Evolutionary conservation across 2,888 invertebrate species (phyloP).

Genomic region (Neelides folsomi): DNA sequence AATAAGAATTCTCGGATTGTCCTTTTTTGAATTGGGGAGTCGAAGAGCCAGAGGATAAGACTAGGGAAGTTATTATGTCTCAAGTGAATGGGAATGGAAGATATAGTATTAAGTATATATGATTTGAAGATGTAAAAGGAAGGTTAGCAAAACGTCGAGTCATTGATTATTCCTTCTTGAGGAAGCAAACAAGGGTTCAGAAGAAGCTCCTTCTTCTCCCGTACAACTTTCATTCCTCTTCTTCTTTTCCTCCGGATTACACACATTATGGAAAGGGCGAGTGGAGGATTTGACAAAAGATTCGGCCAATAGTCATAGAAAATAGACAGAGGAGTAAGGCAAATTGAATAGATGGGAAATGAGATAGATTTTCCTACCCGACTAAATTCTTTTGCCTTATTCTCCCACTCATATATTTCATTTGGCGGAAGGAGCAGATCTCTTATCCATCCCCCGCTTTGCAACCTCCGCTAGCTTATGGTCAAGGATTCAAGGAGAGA

Average conservation of each 20-base stretch:
- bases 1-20: too few relatives aligned
- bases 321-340: slow-evolving; percentile 2
- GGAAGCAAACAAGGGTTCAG: slow-evolving; percentile 7
- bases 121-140: too few relatives aligned
- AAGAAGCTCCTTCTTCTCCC: slow-evolving; percentile 1
- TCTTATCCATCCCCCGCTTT: not conserved
- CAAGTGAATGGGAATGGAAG: too few relatives aligned
- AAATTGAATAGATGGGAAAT: slow-evolving; percentile 6
- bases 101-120: too few relatives aligned
- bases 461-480: not conserved
- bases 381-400: slow-evolving; percentile 12
- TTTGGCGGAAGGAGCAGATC: slow-evolving; percentile 10
- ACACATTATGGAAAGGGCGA: too few relatives aligned
- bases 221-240: not conserved
- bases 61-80: too few relatives aligned
- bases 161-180: slow-evolving; percentile 12
- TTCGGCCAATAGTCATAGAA: slow-evolving; percentile 4
- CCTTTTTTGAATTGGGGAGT: too few relatives aligned
- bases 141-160: slow-evolving; percentile 10
- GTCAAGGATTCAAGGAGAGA: slow-evolving; percentile 5
- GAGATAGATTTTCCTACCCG: slow-evolving; percentile 4
- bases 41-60: too few relatives aligned
- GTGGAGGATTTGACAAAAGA: slow-evolving; percentile 9
- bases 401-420: slow-evolving; percentile 12
- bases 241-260: not conserved